phyloP scores from a whole-genome alignment of 2,888 invertebrate genomes.

The Hemicrepidius hirtus region DNA sequence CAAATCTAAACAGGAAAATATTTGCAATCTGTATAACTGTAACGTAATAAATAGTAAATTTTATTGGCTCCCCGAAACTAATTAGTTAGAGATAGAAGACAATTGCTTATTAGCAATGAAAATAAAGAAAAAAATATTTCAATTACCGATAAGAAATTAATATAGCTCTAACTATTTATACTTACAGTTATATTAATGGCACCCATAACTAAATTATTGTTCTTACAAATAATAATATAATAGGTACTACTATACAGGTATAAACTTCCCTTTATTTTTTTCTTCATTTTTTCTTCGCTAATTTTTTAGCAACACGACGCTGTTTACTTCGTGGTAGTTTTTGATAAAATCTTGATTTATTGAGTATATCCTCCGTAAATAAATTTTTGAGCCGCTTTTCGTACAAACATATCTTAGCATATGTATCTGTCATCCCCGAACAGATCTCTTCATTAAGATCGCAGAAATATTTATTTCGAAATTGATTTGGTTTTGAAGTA shows the following conservation, averaged over 20 bases:
- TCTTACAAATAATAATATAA: not conserved
- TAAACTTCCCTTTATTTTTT: not conserved
- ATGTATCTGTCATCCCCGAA: conserved; percentile 26
- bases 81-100: conserved; percentile 14
- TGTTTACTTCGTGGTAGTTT: conserved; percentile 21
- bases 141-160: conserved; percentile 23
- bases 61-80: not conserved
- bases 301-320: not conserved
- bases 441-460: conserved; percentile 37
- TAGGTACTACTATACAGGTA: no score
- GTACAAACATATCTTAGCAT: conserved; percentile 29
- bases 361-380: conserved; percentile 12
- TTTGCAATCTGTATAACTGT: no score
- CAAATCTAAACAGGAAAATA: no score
- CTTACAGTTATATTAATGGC: not conserved
- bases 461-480: conserved; percentile 36
- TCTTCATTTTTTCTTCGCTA: not conserved
- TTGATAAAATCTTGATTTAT: conserved; percentile 39
- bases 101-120: conserved; percentile 22
- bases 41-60: not conserved
- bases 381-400: conserved; percentile 15
- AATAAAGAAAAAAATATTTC: conserved; percentile 17
- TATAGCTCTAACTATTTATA: not conserved
- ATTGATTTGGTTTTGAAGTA: conserved; percentile 24
- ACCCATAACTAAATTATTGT: not conserved